Conservation (phyloP, 2,797 vertebrate genomes). For the Silurus aristotelis region DNA sequence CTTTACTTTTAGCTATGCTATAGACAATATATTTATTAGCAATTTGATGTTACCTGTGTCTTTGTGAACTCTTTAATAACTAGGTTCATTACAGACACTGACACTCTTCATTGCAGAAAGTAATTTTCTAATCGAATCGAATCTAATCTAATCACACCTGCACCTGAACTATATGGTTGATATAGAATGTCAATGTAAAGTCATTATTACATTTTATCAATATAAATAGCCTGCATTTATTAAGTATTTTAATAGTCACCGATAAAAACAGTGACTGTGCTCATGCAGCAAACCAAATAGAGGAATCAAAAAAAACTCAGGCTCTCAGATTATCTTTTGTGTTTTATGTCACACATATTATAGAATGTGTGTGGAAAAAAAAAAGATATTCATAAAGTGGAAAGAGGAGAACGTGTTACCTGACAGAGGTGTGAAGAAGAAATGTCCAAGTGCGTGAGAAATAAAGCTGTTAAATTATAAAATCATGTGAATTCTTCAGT, state of each 20-base stretch:
- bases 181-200: background rate
- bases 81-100: background rate
- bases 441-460: background rate
- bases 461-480: background rate
- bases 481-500: background rate
- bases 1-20: background rate
- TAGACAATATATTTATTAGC: background rate
- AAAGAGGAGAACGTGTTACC: background rate
- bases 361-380: too few species aligned
- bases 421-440: background rate
- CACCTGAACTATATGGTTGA: background rate
- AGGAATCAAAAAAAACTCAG: background rate
- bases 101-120: background rate
- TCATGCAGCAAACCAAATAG: background rate
- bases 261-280: background rate
- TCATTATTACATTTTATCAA: background rate
- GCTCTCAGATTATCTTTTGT: too few species aligned
- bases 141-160: background rate
- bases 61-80: background rate
- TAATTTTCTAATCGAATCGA: background rate
- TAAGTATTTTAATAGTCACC: background rate
- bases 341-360: too few species aligned
- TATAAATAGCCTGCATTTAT: background rate
- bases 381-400: background rate
- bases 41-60: background rate